Evolutionary conservation across 2,888 invertebrate species (phyloP).

Genomic region (Mesorhabditis spiculigera): DNA sequence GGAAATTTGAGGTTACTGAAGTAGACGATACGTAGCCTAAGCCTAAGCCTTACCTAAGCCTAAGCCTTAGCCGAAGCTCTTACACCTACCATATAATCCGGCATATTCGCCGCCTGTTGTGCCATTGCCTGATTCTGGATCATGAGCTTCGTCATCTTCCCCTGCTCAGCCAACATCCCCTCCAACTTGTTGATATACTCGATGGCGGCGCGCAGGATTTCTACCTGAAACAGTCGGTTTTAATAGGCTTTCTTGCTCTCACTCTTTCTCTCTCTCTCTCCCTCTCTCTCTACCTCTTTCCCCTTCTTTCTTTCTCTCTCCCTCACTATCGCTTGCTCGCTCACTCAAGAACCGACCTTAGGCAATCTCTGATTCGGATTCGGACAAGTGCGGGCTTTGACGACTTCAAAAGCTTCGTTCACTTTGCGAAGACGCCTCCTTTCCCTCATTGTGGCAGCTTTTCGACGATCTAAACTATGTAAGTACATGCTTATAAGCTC

Average conservation of each 20-base stretch:
- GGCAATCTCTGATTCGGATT: constrained; percentile 93
- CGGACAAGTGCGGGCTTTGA: constrained; percentile 85
- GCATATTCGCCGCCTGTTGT: constrained; percentile 16
- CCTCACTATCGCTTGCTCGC: no score
- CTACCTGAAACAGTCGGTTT: constrained; percentile 68
- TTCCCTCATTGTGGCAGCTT: constrained; percentile 93
- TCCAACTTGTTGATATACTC: constrained; percentile 82
- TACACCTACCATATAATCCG: constrained; percentile 28
- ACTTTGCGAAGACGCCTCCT: constrained; percentile 87
- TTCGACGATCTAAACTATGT: constrained; percentile 87
- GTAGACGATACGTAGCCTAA: no score
- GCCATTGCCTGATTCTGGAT: constrained; percentile 31
- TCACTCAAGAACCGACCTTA: constrained; percentile 70
- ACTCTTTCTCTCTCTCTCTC: no score
- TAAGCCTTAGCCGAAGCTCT: no score
- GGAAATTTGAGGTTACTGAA: no score
- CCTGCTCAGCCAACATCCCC: constrained; percentile 58
- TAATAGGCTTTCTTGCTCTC: no score
- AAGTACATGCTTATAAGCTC: no score
- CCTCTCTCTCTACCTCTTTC: no score
- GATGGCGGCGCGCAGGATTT: constrained; percentile 92
- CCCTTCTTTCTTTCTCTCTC: no score
- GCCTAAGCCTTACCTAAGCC: no score
- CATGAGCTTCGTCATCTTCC: constrained; percentile 55
- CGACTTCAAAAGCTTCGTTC: constrained; percentile 93